Evolutionary conservation across 2,113 vertebrate species (phyloP).

Genomic region (Sialia sialis): DNA sequence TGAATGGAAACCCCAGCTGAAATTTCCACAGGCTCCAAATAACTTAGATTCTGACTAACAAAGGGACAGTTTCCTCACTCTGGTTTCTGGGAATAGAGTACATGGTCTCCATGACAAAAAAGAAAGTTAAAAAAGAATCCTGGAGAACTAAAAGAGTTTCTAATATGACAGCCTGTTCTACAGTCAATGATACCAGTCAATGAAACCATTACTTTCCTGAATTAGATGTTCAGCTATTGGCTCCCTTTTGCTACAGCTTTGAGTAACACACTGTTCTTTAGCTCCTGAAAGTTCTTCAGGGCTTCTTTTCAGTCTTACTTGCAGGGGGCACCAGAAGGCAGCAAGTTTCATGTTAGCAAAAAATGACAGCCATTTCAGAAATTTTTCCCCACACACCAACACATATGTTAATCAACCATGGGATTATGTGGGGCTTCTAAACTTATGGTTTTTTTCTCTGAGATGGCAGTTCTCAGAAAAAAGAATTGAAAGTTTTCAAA

Average conservation of each 20-base stretch:
- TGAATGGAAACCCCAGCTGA: background rate
- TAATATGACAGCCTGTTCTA: background rate
- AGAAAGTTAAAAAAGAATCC: background rate
- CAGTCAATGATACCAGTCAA: background rate
- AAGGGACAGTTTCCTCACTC: background rate
- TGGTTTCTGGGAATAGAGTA: background rate
- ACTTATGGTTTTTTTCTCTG: fast-evolving
- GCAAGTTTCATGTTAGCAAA: fast-evolving
- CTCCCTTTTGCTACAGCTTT: background rate
- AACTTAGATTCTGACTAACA: background rate
- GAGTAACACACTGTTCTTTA: background rate
- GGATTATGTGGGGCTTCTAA: background rate
- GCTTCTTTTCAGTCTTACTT: background rate
- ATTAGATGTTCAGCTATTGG: background rate
- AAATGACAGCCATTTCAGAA: background rate
- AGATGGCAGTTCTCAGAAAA: background rate
- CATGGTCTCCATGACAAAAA: background rate
- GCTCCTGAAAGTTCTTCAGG: background rate
- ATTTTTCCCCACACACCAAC: background rate
- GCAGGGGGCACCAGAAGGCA: background rate
- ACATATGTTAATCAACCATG: background rate
- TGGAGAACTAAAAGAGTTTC: background rate
- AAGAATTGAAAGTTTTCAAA: background rate
- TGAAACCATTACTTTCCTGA: background rate
- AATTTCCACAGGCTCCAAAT: background rate